Evolutionary conservation across 2,113 vertebrate genomes (phyloP).

Genomic region (Girardinichthys multiradiatus): DNA sequence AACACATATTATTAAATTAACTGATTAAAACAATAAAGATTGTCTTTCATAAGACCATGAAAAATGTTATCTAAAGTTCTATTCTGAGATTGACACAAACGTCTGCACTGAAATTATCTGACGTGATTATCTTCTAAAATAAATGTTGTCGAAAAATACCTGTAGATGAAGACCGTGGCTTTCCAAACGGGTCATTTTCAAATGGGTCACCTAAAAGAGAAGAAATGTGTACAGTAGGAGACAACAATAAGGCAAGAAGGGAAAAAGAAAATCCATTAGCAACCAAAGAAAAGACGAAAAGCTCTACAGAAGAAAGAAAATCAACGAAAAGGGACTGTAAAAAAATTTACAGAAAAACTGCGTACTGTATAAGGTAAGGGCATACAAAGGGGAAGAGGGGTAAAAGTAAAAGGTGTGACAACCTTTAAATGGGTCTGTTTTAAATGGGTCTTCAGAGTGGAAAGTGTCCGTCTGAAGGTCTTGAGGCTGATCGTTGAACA

Average conservation of each 20-base stretch:
- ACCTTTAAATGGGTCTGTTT: constrained; percentile 95
- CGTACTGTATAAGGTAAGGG: background rate
- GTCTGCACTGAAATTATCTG: background rate
- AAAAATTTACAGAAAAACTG: background rate
- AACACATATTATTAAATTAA: too few species aligned
- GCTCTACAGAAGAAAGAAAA: background rate
- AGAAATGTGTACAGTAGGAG: constrained; percentile 34
- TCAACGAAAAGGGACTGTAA: background rate
- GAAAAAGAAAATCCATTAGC: constrained; percentile 40
- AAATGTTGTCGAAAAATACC: constrained; percentile 73
- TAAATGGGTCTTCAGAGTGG: constrained; percentile 96
- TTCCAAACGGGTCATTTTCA: constrained; percentile 93
- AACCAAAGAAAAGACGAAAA: constrained; percentile 26
- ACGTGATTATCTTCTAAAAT: background rate
- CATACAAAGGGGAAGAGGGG: background rate
- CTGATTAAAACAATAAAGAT: too few species aligned
- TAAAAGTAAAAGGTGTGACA: constrained; percentile 18
- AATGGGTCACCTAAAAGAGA: constrained; percentile 87
- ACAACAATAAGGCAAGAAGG: constrained; percentile 26
- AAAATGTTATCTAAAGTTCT: too few species aligned
- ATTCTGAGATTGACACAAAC: background rate
- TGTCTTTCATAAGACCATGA: too few species aligned
- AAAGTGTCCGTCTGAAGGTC: constrained; percentile 92
- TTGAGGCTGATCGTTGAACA: constrained; percentile 86
- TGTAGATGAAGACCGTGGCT: constrained; percentile 83